Base-by-base conservation (phyloP, 2,888 invertebrate species). In the Hydrotaea cyrtoneurina region DNA sequence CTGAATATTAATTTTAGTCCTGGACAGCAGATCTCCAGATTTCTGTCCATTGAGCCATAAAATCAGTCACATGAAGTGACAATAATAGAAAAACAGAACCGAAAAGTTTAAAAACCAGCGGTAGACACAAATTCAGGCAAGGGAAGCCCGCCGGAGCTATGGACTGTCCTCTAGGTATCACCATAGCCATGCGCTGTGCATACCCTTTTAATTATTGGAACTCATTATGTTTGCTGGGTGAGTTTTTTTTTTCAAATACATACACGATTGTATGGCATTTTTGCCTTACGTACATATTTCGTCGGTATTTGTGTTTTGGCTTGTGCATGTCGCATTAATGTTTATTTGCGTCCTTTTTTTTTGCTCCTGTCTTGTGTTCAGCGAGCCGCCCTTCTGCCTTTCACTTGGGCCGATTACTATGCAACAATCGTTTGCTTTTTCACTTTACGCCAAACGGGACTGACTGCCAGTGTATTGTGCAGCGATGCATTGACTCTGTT, bases 341-440 rank as follows among this genome's bases (percentile, higher is more conserved):
- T 75, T 83, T 76, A 71, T 75, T 69, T 31, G 11, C 74, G 55
- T 46, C 36, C 36, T 39, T 76, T 64, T 75, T 39, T 76, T 64
- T 75, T 74, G 31, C 31, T 66, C 46, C 13, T 31, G 23, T 23
- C n/a, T 50, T 50, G 50, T 13, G 50, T 43, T 10, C 15, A 11
- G 43, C 15, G 43, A 43, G 43, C 43, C 43, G 10, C 15, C 43
- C 50, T 50, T 1, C n/a, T n/a, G n/a, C 31, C 55, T 72, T 75
- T 46, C 78, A 80, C 80, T 80, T 85, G 69, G 77, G 79, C 74
- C 73, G 85, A 85, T 85, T 85, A 79, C 79, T 80, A 82, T 85
- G 77, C 85, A 82, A 80, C 79, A 82, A 82, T 71, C 79, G 76
- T 85, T 85, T 82, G 77, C 74, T 59, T 23, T 80, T 84, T 81